These are phyloP conservation scores for human DNA, from an alignment of 2,113 vertebrate species.

Conservation along the genomic window GRCh38 chr5:92910001-92910500, in stretches of 20 bases:
- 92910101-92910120: not conserved
- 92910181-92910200: not conserved
- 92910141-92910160: not conserved
- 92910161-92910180: not conserved
- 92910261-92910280: conserved; percentile 15
- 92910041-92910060: not conserved
- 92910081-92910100: not conserved
- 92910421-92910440: not conserved
- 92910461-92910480: conserved; percentile 14
- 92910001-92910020: not conserved
- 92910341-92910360: conserved; percentile 8
- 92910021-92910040: not conserved
- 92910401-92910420: not conserved
- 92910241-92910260: not conserved
- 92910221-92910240: not conserved
- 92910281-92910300: not conserved
- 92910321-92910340: not conserved
- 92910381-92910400: not conserved
- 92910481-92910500: not conserved
- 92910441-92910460: not conserved
- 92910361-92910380: not conserved
- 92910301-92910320: not conserved
- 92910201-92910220: not conserved
- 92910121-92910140: not conserved
- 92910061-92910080: not conserved